These are phyloP conservation scores for Pangasius mekongensis DNA, from an alignment of 2,797 vertebrate genomes.

Conservation along the genomic window DNA sequence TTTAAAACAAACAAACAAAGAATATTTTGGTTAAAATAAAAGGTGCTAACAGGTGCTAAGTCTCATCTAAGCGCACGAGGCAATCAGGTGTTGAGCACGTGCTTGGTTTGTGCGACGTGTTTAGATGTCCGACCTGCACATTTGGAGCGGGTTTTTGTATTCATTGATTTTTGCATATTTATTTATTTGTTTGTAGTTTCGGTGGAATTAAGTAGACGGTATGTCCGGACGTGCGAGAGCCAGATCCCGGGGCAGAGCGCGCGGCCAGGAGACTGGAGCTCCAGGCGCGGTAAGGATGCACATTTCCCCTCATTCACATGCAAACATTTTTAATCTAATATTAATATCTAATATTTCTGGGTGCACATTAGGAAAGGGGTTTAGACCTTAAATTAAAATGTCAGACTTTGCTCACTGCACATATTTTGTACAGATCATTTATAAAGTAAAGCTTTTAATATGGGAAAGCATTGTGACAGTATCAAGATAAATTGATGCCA, in stretches of 20 bases:
- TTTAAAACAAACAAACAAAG: background rate
- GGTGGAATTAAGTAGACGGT: background rate
- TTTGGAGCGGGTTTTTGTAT: background rate
- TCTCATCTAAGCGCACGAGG: background rate
- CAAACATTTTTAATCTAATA: background rate
- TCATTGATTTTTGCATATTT: too few relatives aligned
- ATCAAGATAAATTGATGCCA: background rate
- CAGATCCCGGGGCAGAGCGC: constrained; percentile 82
- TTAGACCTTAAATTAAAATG: background rate
- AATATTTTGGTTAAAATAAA: background rate
- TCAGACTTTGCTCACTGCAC: too few relatives aligned
- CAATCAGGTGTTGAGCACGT: background rate
- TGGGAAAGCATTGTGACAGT: background rate
- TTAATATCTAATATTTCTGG: background rate
- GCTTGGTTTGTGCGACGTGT: background rate
- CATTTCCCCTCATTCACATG: too few relatives aligned
- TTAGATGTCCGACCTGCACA: background rate
- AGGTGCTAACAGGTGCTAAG: background rate
- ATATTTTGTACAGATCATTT: background rate
- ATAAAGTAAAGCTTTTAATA: background rate
- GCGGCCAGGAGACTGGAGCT: constrained; percentile 68
- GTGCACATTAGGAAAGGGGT: background rate
- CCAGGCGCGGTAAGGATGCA: constrained; percentile 68
- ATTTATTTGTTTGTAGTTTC: background rate
- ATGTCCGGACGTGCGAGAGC: constrained; percentile 89